A percentile compares a stretch with the other conserved stretches of the same genome.
Conservation (phyloP, 2,797 vertebrate genomes). For the Ctenopoma kingsleyae region DNA sequence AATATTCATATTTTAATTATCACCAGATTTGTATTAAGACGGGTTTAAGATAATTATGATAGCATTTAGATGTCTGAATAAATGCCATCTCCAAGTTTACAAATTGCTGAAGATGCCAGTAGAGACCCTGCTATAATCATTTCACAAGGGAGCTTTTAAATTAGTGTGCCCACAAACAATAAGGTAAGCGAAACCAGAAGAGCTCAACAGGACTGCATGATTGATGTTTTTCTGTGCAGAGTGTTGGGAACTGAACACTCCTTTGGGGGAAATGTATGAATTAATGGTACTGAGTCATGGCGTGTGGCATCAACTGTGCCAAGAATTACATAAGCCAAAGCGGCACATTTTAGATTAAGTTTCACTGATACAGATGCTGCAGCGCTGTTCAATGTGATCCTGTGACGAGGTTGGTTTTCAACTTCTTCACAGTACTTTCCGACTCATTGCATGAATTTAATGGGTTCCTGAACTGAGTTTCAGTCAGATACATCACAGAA, state of each 20-base stretch:
- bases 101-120: slow-evolving; percentile 43
- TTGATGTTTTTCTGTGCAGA: slow-evolving; percentile 45
- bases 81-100: slow-evolving; percentile 42
- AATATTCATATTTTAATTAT: slow-evolving; percentile 10
- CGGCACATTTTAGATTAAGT: slow-evolving; percentile 7
- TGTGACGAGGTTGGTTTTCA: slow-evolving; percentile 31
- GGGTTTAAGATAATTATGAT: slow-evolving; percentile 40
- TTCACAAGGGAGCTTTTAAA: slow-evolving; percentile 50
- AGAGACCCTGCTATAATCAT: slow-evolving; percentile 46
- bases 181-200: slow-evolving; percentile 31
- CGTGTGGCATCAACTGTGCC: slow-evolving; percentile 30
- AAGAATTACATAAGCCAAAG: slow-evolving; percentile 34
- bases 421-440: slow-evolving; percentile 16
- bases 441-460: slow-evolving; percentile 6
- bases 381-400: slow-evolving; percentile 5
- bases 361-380: slow-evolving; percentile 22
- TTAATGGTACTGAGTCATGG: slow-evolving; percentile 37
- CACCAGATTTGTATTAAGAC: not conserved
- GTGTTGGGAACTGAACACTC: slow-evolving; percentile 51
- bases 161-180: slow-evolving; percentile 42
- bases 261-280: slow-evolving; percentile 52
- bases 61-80: slow-evolving; percentile 47
- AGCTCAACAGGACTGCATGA: slow-evolving; percentile 45
- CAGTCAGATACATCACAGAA: not conserved
- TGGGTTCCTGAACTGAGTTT: slow-evolving; percentile 1